Conservation (phyloP, 2,888 invertebrate genomes). For the Periphyllus acericola region DNA sequence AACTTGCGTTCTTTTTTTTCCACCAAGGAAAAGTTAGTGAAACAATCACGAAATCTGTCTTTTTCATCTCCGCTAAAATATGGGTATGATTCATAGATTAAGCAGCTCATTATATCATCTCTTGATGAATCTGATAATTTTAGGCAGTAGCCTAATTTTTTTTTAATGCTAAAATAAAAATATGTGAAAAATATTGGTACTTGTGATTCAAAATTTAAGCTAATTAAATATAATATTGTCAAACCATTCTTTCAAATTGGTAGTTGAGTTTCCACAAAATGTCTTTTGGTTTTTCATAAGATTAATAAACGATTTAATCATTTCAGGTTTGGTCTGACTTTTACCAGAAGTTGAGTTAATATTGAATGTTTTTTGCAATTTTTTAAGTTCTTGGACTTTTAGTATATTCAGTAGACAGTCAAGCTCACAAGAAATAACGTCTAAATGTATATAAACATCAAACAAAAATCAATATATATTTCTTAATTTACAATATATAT, state of each 20-base stretch:
- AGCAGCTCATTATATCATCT: constrained; percentile 67
- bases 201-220: background rate
- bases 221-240: background rate
- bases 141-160: constrained; percentile 68
- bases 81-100: constrained; percentile 70
- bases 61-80: constrained; percentile 68
- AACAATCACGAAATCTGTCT: constrained; percentile 68
- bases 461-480: background rate
- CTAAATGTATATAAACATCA: constrained; percentile 18
- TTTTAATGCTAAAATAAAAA: constrained; percentile 67
- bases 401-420: constrained; percentile 66
- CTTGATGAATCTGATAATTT: constrained; percentile 67
- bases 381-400: constrained; percentile 67
- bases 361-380: constrained; percentile 68
- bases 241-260: constrained; percentile 57
- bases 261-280: constrained; percentile 40
- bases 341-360: constrained; percentile 48
- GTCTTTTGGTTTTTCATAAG: constrained; percentile 41
- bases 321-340: constrained; percentile 66
- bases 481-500: background rate
- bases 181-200: background rate
- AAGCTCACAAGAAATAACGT: constrained; percentile 54
- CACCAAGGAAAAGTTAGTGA: constrained; percentile 64
- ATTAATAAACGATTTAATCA: constrained; percentile 66
- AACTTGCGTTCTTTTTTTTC: constrained; percentile 41